Percentiles rank a stretch among this genome's conserved stretches.
Evolutionary conservation across 2,888 invertebrate species (phyloP).

Genomic region (Tubulanus polymorphus): DNA sequence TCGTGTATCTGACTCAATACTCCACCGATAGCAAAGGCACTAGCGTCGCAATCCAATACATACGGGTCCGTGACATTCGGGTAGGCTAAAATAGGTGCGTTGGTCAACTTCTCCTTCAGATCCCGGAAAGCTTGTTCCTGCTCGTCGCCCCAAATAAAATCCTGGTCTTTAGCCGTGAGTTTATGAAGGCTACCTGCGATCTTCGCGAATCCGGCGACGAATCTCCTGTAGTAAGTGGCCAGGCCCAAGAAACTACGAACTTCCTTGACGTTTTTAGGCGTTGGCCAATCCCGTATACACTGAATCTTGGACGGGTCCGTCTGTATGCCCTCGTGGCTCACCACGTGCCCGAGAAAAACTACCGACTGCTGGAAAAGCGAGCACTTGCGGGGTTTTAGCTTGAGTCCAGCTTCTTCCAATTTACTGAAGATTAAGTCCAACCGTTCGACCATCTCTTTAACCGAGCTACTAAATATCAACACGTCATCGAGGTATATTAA

Average conservation of each 20-base stretch:
- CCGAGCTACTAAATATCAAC: not conserved
- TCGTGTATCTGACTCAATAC: slow-evolving; percentile 4
- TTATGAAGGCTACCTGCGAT: not conserved
- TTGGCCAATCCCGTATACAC: not conserved
- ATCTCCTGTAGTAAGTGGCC: slow-evolving; percentile 2
- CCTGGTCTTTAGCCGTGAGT: not conserved
- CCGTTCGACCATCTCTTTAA: slow-evolving; percentile 1
- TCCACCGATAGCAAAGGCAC: not conserved
- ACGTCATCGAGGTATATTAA: not conserved
- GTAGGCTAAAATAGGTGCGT: slow-evolving; percentile 12
- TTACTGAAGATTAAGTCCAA: slow-evolving; percentile 3
- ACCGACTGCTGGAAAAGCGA: slow-evolving; percentile 5
- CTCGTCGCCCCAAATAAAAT: slow-evolving; percentile 6
- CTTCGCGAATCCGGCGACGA: slow-evolving; percentile 1
- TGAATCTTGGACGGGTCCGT: slow-evolving; percentile 1
- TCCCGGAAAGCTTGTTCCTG: slow-evolving; percentile 1
- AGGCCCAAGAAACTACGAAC: slow-evolving; percentile 4
- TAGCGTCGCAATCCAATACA: slow-evolving; percentile 3
- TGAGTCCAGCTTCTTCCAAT: slow-evolving; percentile 1
- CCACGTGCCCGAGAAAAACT: slow-evolving; percentile 9
- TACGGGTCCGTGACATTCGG: not conserved
- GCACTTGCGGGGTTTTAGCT: slow-evolving; percentile 12
- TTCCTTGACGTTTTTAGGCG: not conserved
- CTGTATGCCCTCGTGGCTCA: slow-evolving; percentile 3
- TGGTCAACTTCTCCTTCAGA: slow-evolving; percentile 4